phyloP scores from a whole-genome alignment of 2,888 invertebrate species.

The Meganola albula region DNA sequence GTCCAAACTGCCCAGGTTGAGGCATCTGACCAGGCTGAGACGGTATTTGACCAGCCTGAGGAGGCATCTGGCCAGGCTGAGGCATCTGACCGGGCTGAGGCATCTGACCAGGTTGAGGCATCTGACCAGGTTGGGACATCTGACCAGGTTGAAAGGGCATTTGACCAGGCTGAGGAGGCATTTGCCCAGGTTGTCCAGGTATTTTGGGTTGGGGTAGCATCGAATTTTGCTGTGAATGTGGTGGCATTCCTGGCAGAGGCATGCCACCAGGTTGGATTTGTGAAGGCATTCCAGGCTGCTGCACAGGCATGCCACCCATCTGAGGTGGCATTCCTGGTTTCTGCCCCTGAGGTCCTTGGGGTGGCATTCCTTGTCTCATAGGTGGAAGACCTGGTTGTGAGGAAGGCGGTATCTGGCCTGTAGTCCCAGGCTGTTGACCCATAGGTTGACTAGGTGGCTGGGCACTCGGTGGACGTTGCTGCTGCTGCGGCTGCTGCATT shows the following conservation, averaged over 20 bases:
- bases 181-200: constrained; percentile 23
- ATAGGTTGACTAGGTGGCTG: constrained; percentile 33
- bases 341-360: constrained; percentile 21
- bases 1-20: constrained; percentile 17
- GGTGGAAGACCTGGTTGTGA: constrained; percentile 33
- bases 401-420: constrained; percentile 34
- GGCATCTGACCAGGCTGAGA: constrained; percentile 17
- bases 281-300: constrained; percentile 25
- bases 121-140: constrained; percentile 21
- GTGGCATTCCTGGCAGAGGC: constrained; percentile 21
- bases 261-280: constrained; percentile 26
- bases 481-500: constrained; percentile 16
- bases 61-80: constrained; percentile 8
- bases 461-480: constrained; percentile 38
- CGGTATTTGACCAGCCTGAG: constrained; percentile 17
- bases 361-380: constrained; percentile 39
- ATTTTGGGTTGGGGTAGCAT: constrained; percentile 20
- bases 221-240: constrained; percentile 21
- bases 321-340: constrained; percentile 31
- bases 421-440: constrained; percentile 27
- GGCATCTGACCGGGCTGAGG: background rate
- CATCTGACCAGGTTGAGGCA: constrained; percentile 8
- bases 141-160: constrained; percentile 17
- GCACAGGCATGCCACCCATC: constrained; percentile 18
- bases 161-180: constrained; percentile 27